Evolutionary conservation across 2,888 invertebrate species (phyloP), one percentile per base, ranked within the genome.

Genomic region (Rotaria socialis): DNA sequence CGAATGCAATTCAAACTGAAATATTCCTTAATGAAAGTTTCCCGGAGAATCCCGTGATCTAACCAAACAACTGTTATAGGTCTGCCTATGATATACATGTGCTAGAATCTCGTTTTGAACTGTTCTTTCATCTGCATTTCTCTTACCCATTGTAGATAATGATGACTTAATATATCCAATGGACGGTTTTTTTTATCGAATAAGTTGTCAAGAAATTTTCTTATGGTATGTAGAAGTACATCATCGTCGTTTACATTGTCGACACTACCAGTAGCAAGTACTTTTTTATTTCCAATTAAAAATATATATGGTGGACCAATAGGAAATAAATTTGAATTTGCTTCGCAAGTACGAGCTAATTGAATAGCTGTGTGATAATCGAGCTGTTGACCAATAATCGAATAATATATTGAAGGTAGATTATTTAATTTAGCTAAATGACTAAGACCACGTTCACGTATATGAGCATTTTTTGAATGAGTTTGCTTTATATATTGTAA

Each of bases 381-480:
- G 2, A 67, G 19, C 35, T 67, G 35, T 67, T 67, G 67, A 35
- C 67, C 67, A 67, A 67, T 67, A 35, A 67, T 35, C 16, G 67
- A 67, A 67, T 67, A 67, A 67, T 67, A 67, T 19, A 16, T 35
- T 19, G 27, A 5, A 27, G 67, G 67, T 35, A 67, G 19, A 67
- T 67, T 35, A 35, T 67, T 67, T 41, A 67, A 67, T 41, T 67
- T 67, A 35, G 67, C 67, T 16, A 67, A 19, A 67, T 67, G 67
- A 67, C 67, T 67, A 35, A 67, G 67, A 41, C 67, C 67, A 67
- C 67, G 67, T 35, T 67, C 67, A 67, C 67, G 67, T 7, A 67
- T 67, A 67, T 35, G 67, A 35, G 35, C n/a, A 35, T 67, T 67
- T 6, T 16, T 67, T 19, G 67, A 67, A 19, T 67, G 67, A 7